phyloP scores from a whole-genome alignment of 2,888 invertebrate genomes.

The Beris morrisii region DNA sequence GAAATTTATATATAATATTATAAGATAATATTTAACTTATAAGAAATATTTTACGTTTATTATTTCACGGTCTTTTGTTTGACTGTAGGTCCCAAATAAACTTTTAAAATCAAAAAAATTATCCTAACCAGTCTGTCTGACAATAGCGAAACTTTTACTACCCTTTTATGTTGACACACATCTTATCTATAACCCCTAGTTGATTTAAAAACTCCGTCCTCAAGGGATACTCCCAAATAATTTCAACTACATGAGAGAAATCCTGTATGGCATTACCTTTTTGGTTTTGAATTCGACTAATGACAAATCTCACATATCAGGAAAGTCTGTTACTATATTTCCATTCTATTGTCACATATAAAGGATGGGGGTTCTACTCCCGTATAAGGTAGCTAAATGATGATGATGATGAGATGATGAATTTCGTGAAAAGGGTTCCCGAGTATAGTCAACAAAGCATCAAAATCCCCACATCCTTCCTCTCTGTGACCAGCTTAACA shows the following conservation, averaged over 20 bases:
- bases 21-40: too few species aligned
- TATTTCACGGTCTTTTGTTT: too few species aligned
- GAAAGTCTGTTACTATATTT: constrained; percentile 37
- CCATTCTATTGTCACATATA: constrained; percentile 25
- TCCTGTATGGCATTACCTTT: constrained; percentile 36
- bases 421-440: constrained; percentile 33
- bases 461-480: background rate
- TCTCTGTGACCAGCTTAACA: constrained; percentile 34
- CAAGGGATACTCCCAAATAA: constrained; percentile 9
- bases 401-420: constrained; percentile 31
- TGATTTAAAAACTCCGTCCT: background rate
- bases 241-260: constrained; percentile 17
- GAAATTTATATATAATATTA: too few species aligned
- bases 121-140: too few species aligned
- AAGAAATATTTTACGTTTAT: too few species aligned
- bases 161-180: background rate
- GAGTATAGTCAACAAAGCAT: constrained; percentile 13
- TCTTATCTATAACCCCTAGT: constrained; percentile 21
- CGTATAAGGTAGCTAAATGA: constrained; percentile 29
- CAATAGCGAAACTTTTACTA: too few species aligned
- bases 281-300: constrained; percentile 36
- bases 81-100: too few species aligned
- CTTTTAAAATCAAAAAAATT: too few species aligned
- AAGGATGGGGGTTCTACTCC: background rate
- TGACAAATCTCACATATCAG: constrained; percentile 40